Percentiles rank a stretch among this genome's conserved stretches.
phyloP scores from a whole-genome alignment of 2,888 invertebrate species.

The Diogma glabrata region DNA sequence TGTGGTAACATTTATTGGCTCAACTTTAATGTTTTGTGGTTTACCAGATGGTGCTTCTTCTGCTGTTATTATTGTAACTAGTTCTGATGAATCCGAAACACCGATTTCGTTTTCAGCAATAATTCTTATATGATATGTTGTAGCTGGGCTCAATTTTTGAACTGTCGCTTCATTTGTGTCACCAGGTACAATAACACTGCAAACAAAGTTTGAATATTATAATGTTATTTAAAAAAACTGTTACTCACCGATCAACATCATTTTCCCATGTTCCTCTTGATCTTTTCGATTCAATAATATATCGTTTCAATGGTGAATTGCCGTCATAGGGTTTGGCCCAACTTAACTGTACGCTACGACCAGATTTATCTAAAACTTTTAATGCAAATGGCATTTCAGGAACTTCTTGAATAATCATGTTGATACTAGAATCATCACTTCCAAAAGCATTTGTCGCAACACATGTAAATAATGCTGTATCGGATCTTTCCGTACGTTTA shows the following conservation, averaged over 20 bases:
- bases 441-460: conserved; percentile 90
- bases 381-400: conserved; percentile 76
- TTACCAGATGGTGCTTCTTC: conserved; percentile 83
- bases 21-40: conserved; percentile 72
- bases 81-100: conserved; percentile 83
- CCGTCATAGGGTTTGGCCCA: conserved; percentile 91
- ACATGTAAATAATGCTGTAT: conserved; percentile 83
- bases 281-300: conserved; percentile 83
- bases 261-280: conserved; percentile 72
- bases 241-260: conserved; percentile 56
- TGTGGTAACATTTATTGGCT: conserved; percentile 77
- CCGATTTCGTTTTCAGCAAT: conserved; percentile 91
- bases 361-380: conserved; percentile 82
- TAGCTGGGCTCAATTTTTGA: conserved; percentile 78
- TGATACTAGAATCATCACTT: conserved; percentile 89
- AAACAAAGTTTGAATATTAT: neutral
- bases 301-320: conserved; percentile 79
- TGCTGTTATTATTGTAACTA: conserved; percentile 88
- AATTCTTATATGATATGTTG: conserved; percentile 84
- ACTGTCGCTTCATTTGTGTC: conserved; percentile 82
- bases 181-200: conserved; percentile 68
- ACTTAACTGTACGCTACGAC: conserved; percentile 77
- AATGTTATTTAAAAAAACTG: neutral
- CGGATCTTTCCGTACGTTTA: conserved; percentile 76
- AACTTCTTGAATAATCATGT: conserved; percentile 83